Percentiles rank a stretch among this genome's conserved stretches.
Evolutionary conservation across 2,797 vertebrate genomes (phyloP).

Genomic region (Sebastes melanostomus): DNA sequence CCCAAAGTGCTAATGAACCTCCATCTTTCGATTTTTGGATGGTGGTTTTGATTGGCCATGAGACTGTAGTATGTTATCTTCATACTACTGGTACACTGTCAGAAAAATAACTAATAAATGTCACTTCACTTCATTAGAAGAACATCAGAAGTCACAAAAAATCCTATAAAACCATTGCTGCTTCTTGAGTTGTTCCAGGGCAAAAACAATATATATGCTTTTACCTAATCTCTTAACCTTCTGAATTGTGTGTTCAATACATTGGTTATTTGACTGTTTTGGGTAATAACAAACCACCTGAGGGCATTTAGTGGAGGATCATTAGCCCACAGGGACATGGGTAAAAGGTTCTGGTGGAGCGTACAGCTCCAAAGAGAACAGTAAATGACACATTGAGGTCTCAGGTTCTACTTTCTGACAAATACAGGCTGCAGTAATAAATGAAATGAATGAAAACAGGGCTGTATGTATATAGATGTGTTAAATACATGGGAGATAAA

Average conservation of each 20-base stretch:
- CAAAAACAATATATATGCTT: neutral
- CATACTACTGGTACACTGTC: neutral
- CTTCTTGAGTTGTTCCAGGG: neutral
- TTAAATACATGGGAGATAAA: constrained; percentile 41
- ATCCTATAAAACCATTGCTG: neutral
- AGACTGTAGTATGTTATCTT: neutral
- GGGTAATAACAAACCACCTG: neutral
- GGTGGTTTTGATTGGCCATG: neutral
- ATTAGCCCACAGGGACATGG: constrained; percentile 4
- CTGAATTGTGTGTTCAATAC: neutral
- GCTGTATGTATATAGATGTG: neutral
- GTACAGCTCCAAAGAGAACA: neutral
- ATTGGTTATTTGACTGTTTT: constrained; percentile 10
- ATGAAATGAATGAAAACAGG: neutral
- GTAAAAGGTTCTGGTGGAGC: neutral
- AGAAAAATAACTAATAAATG: neutral
- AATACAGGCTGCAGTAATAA: constrained; percentile 13
- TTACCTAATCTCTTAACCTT: neutral
- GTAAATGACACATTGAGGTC: neutral
- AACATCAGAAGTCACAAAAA: neutral
- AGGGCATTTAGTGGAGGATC: neutral
- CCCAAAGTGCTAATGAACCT: constrained; percentile 15
- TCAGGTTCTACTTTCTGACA: constrained; percentile 29
- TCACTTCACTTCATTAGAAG: neutral
- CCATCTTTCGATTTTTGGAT: neutral